These are phyloP conservation scores for Frieseomelitta varia DNA, from an alignment of 1,140 invertebrate species.

Conservation along the genomic window DNA sequence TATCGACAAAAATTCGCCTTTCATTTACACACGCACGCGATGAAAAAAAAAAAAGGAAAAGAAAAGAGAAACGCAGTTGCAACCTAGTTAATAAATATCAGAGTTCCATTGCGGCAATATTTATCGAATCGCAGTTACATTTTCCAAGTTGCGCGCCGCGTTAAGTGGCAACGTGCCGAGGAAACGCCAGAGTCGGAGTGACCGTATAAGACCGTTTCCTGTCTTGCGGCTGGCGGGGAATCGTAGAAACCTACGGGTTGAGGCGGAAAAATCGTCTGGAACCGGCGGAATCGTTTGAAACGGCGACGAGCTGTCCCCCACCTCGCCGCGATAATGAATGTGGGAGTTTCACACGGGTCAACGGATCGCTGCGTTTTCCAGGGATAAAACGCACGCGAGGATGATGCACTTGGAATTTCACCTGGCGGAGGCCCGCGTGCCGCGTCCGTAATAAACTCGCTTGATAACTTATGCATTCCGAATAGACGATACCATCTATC, in stretches of 20 bases:
- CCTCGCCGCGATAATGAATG: conserved; percentile 61
- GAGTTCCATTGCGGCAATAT: too few species aligned
- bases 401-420: conserved; percentile 60
- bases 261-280: conserved; percentile 62
- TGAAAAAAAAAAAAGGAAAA: too few species aligned
- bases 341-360: conserved; percentile 71
- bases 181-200: conserved; percentile 19
- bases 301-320: conserved; percentile 51
- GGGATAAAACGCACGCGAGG: conserved; percentile 58
- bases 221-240: conserved; percentile 26
- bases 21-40: too few species aligned
- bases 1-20: too few species aligned
- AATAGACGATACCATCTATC: conserved; percentile 64
- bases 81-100: too few species aligned
- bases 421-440: conserved; percentile 35
- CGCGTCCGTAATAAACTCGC: conserved; percentile 63
- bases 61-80: too few species aligned
- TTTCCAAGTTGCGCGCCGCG: too few species aligned
- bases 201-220: conserved; percentile 51
- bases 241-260: conserved; percentile 59
- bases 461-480: conserved; percentile 70
- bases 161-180: neutral
- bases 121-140: too few species aligned
- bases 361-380: conserved; percentile 69
- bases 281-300: conserved; percentile 66